Evolutionary conservation across 2,113 vertebrate genomes (phyloP).

Genomic region (Propithecus coquereli): DNA sequence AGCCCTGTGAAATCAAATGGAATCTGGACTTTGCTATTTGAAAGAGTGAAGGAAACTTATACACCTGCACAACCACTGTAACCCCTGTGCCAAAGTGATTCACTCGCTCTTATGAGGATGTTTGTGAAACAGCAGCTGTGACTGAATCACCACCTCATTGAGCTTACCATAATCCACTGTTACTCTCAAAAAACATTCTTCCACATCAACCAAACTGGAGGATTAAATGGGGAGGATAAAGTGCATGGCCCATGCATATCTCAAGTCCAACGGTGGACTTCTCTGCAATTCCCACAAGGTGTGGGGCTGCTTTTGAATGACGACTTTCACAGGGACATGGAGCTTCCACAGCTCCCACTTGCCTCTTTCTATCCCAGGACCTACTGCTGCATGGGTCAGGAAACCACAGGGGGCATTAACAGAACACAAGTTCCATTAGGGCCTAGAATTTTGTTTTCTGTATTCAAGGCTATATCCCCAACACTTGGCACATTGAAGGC

Average conservation of each 20-base stretch:
- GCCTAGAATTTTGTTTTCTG: neutral
- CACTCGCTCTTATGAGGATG: neutral
- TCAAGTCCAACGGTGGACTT: neutral
- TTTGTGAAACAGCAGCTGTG: neutral
- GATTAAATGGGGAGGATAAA: neutral
- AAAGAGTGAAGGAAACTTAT: neutral
- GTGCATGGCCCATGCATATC: neutral
- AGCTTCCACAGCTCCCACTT: neutral
- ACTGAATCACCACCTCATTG: neutral
- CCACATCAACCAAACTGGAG: neutral
- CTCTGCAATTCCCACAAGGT: neutral
- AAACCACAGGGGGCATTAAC: neutral
- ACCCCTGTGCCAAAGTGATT: neutral
- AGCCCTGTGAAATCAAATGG: neutral
- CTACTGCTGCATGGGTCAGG: neutral
- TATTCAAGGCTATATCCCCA: neutral
- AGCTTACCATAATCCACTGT: neutral
- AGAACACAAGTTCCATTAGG: neutral
- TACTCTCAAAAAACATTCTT: too few relatives aligned
- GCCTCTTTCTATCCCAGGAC: neutral
- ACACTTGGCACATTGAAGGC: neutral
- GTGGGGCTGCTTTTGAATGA: neutral
- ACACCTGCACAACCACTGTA: neutral
- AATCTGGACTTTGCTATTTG: neutral
- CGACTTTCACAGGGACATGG: neutral